Evolutionary conservation across 2,888 invertebrate genomes (phyloP).

Genomic region (Coelogynopora nodosa): DNA sequence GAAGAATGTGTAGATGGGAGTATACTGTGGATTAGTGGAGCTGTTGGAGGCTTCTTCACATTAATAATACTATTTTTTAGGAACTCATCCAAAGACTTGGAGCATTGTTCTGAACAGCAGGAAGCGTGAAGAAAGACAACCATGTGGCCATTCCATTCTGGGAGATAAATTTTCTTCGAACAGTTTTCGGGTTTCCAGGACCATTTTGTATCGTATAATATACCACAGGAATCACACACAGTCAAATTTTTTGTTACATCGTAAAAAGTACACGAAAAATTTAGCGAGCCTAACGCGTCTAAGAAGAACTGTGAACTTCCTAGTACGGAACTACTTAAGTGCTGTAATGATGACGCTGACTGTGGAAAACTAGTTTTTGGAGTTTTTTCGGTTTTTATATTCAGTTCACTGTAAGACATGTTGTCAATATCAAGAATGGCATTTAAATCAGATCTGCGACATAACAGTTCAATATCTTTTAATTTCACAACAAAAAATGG

Average conservation of each 20-base stretch:
- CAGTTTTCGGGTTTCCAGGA: background rate
- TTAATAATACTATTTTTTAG: background rate
- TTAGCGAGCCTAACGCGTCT: background rate
- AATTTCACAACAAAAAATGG: constrained; percentile 1
- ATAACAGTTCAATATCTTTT: background rate
- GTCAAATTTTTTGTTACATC: background rate
- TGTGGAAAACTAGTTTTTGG: background rate
- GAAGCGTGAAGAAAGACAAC: background rate
- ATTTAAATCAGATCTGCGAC: background rate
- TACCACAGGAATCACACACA: background rate
- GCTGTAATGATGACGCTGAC: background rate
- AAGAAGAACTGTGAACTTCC: background rate
- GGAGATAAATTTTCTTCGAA: background rate
- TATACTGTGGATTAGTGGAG: no score
- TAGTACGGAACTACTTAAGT: background rate
- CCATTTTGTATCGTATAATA: background rate
- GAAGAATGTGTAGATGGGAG: no score
- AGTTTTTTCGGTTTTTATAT: background rate
- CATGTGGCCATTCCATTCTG: background rate
- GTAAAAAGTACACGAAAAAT: background rate
- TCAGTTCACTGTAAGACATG: background rate
- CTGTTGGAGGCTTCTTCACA: background rate
- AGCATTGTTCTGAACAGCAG: background rate
- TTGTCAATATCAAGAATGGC: background rate
- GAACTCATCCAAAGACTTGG: background rate